Base-by-base conservation (phyloP, 1,140 invertebrate genomes). In the Penaeus indicus region DNA sequence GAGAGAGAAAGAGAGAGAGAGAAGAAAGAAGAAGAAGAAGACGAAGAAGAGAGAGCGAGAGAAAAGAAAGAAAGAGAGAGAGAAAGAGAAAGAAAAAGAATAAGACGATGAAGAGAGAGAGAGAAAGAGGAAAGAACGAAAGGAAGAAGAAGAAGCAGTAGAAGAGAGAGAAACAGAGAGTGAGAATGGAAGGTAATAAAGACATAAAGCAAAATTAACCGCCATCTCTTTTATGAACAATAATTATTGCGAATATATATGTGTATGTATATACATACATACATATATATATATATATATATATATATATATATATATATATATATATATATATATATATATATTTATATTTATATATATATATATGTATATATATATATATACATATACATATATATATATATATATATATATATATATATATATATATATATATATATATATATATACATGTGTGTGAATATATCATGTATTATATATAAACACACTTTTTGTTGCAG, bases 261-360 rank as follows among this genome's bases (percentile, higher is more conserved):
- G 63, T n/a, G n/a, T n/a, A 64, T 64, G n/a, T n/a, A 64, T 64
- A 64, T n/a, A 64, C n/a, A 64, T n/a, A 64, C n/a, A 64, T n/a
- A n/a, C n/a, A 64, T n/a, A 64, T 64, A 64, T n/a, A 64, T 64
- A 64, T n/a, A 64, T 64, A 64, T n/a, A 64, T 64, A 64, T n/a
- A 64, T 64, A 64, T n/a, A 64, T 64, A 64, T n/a, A 64, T 64
- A 64, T n/a, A 64, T 64, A 64, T n/a, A 64, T 64, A 64, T n/a
- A 64, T 64, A 64, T n/a, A 64, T 64, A 64, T n/a, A 64, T 64
- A 64, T n/a, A 64, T 64, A 64, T n/a, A 64, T 64, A 64, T n/a
- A 64, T 64, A n/a, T n/a, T 18, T 64, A 64, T n/a, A 64, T 64
- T 18, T 64, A 64, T 64, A 64, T 18, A 64, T 64, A n/a, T n/a